A percentile compares a stretch with the other conserved stretches of the same genome.
Conservation (phyloP, 2,888 invertebrate species). For the Venustoraphidia nigricollis region DNA sequence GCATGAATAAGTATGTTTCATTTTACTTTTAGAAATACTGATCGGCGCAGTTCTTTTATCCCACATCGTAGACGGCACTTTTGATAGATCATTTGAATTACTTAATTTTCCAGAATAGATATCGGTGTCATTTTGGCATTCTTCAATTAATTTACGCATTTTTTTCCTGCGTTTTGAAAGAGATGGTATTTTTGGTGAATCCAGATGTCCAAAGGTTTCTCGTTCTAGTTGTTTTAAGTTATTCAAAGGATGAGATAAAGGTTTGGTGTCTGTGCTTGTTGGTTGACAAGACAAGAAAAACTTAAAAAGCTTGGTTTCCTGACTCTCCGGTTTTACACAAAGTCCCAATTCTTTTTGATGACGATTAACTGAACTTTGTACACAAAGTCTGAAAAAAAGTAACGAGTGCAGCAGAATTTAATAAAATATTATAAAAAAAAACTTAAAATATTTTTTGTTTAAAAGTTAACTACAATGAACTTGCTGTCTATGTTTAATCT, state of each 20-base stretch:
- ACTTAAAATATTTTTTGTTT: too few species aligned
- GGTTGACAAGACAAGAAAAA: slow-evolving; percentile 18
- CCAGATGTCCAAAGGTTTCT: slow-evolving; percentile 31
- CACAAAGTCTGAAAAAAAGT: slow-evolving; percentile 2
- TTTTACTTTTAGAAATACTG: slow-evolving; percentile 3
- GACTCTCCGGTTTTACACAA: slow-evolving; percentile 21
- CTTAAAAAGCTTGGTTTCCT: slow-evolving; percentile 20
- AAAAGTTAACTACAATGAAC: too few species aligned
- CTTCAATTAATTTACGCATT: slow-evolving; percentile 30
- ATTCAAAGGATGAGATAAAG: slow-evolving; percentile 33
- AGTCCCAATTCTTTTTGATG: slow-evolving; percentile 16
- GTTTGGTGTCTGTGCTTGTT: neutral
- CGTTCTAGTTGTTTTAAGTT: slow-evolving; percentile 33
- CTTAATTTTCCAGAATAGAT: neutral
- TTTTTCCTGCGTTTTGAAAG: slow-evolving; percentile 32
- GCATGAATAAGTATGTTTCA: slow-evolving; percentile 14
- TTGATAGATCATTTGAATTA: slow-evolving; percentile 10
- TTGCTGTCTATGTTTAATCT: too few species aligned
- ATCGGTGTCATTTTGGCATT: slow-evolving; percentile 10
- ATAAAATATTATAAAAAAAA: too few species aligned
- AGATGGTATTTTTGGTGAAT: slow-evolving; percentile 24
- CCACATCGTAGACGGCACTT: slow-evolving; percentile 18
- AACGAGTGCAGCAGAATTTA: too few species aligned
- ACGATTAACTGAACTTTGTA: slow-evolving; percentile 8
- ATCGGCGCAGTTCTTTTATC: slow-evolving; percentile 25